Evolutionary conservation across 1,140 invertebrate genomes (phyloP).

Genomic region (Danaus plexippus): DNA sequence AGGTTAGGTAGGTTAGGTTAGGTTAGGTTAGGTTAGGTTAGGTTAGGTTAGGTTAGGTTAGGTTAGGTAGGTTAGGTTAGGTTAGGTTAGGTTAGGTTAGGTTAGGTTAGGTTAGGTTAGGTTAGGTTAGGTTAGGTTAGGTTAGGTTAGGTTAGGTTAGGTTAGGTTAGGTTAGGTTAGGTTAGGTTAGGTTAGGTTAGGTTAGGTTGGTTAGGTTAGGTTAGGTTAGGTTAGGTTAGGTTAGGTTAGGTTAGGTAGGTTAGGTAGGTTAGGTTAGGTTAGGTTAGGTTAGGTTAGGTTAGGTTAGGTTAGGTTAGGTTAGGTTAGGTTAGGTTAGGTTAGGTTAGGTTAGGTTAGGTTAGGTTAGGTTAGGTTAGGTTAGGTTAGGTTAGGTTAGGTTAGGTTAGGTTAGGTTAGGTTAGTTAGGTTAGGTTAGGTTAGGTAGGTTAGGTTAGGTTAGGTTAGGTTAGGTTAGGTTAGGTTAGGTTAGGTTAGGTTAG

Average conservation of each 20-base stretch:
- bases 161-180: conserved; percentile 18
- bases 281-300: no score
- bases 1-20: no score
- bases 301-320: conserved; percentile 19
- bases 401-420: conserved; percentile 17
- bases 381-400: conserved; percentile 32
- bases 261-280: no score
- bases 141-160: conserved; percentile 17
- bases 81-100: conserved; percentile 28
- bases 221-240: conserved; percentile 19
- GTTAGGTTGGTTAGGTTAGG: conserved; percentile 19
- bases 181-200: conserved; percentile 20
- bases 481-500: conserved; percentile 32
- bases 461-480: conserved; percentile 26
- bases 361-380: conserved; percentile 33
- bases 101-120: conserved; percentile 28
- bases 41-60: conserved; percentile 31
- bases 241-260: no score
- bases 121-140: conserved; percentile 27
- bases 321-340: conserved; percentile 18
- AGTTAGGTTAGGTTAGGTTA: no score
- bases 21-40: no score
- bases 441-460: no score
- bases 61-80: no score
- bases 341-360: conserved; percentile 32